Evolutionary conservation across 2,113 vertebrate species (phyloP), one percentile per base, ranked within the genome.

Genomic region (Nymphicus hollandicus): DNA sequence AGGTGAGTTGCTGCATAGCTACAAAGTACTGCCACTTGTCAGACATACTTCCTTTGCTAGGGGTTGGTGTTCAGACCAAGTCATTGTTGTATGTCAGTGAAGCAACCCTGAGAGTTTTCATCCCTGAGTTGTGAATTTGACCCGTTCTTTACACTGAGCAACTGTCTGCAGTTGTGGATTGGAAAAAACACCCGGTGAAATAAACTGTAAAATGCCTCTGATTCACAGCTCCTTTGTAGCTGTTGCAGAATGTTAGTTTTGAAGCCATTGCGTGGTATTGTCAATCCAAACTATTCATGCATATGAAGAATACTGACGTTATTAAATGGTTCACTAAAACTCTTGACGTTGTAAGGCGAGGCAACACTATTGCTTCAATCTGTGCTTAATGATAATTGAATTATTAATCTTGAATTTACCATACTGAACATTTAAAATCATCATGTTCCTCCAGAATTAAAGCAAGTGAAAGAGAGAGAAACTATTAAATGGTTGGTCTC

Each of bases 371-470:
- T 97, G 91, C 96, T 97, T 98, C 94, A 91, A 78, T 95, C 84
- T 94, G 88, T 94, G 86, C 93, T 97, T 97, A 96, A 97, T 96
- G 95, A 95, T 97, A 97, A 97, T 92, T 97, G 91, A 97, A 94
- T 96, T 96, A 95, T 96, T 96, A 96, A 96, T 95, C 88, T 92
- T 97, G 89, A 97, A 93, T 29, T 83, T 94, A 96, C 81, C 65
- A 92, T 86, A 86, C 31, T 58, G 95, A 91, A 83, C 82, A 94
- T 88, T 97, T 95, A 73, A 76, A 97, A 93, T 96, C 37, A 89
- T 71, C 85, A 31, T 95, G 83, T 95, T 98, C 97, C 93, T 80
- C 47, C 88, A 81, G 37, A 96, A 73, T 94, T 97, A 80, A 91
- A 94, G 47, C n/a, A 74, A 94, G 81, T 88, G 79, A 86, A 88